Evolutionary conservation across 2,888 invertebrate genomes (phyloP), one percentile per base, ranked within the genome.

Genomic region (Lamellibrachia columna): DNA sequence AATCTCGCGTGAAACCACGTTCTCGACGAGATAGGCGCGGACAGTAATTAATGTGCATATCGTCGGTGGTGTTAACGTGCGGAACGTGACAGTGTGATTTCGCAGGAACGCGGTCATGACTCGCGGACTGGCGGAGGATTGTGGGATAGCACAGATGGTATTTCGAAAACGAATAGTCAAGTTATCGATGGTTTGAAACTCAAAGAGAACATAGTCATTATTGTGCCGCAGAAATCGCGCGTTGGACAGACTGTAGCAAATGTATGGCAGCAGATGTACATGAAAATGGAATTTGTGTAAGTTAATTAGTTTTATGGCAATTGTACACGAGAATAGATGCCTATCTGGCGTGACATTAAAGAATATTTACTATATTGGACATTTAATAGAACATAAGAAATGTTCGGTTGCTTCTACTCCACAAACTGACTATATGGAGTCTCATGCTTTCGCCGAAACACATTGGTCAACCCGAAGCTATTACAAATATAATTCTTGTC

Each of bases 1-100:
- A 75, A 75, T 75, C 75, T 75, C 75, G 75, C 22, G 75, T 75
- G 75, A 75, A 75, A 75, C 75, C 75, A 75, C 22, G 75, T 75
- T 75, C 75, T 6, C 75, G 6, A 6, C 22, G 22, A 75, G 22
- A 75, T 75, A 15, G 0, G 22, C 75, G 15, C 15, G n/a, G 22
- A n/a, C 22, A 2, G 75, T 75, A 75, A n/a, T 75, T 75, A 75
- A 7, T 75, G 75, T 75, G n/a, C 3, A 11, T 75, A 22, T n/a
- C 22, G 75, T 75, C 75, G 75, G 15, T 22, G 75, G 22, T 75
- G 22, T 11, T 75, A 6, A 15, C n/a, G 75, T 75, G 22, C 75
- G 75, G 22, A 75, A 22, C 75, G 15, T 22, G 15, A 6, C 75
- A 75, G 15, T 75, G 75, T 15, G n/a, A 22, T 22, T 11, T 6